Percentiles rank a stretch among this genome's conserved stretches.
Conservation (phyloP, 2,888 invertebrate species). For the Taphrorychus bicolor region DNA sequence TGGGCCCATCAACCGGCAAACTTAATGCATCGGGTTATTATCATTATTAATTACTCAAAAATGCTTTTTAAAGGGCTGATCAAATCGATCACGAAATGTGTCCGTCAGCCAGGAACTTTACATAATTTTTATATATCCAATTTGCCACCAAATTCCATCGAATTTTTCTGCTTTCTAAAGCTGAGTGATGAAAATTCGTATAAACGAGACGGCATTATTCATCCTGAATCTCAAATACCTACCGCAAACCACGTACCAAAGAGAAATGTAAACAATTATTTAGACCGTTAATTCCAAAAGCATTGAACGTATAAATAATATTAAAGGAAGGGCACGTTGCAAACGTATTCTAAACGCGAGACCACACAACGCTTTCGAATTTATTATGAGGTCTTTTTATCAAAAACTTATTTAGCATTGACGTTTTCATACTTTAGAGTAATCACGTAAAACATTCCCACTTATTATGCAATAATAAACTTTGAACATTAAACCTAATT, state of each 20-base stretch:
- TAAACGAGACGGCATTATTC: neutral
- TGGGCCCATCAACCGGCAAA: neutral
- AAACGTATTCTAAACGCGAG: neutral
- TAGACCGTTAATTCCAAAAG: slow-evolving; percentile 3
- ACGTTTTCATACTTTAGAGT: neutral
- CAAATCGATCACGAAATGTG: neutral
- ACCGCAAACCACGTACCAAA: slow-evolving; percentile 3
- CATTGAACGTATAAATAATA: slow-evolving; percentile 4
- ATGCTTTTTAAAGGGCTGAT: slow-evolving; percentile 2
- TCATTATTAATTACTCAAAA: slow-evolving; percentile 9
- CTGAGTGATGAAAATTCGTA: neutral
- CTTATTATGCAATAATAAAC: too few relatives aligned
- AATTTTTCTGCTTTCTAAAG: neutral
- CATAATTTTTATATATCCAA: too few relatives aligned
- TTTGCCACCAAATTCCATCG: neutral
- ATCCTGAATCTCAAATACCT: slow-evolving; percentile 5
- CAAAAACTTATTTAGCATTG: neutral
- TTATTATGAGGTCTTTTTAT: neutral
- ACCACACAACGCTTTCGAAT: neutral
- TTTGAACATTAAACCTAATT: too few relatives aligned
- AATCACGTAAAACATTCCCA: neutral
- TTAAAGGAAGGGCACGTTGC: neutral
- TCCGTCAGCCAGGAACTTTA: neutral
- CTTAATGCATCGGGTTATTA: slow-evolving; percentile 5
- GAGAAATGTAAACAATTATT: slow-evolving; percentile 10